These are phyloP conservation scores for Hoplodrina blanda DNA, from an alignment of 2,888 invertebrate species.

Conservation along the genomic window DNA sequence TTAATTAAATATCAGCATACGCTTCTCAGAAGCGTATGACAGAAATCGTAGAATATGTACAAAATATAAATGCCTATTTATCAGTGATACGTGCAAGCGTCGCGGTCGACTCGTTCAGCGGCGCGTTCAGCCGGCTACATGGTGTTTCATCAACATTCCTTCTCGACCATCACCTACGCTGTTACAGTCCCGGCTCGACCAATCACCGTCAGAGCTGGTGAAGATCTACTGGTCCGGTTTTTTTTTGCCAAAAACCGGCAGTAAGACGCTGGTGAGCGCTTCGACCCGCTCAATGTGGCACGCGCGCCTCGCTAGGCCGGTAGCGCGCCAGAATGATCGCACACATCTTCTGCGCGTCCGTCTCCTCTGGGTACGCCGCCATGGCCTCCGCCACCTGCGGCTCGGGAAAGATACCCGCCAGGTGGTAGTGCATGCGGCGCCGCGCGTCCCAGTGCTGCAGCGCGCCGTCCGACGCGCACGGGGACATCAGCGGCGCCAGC, in stretches of 20 bases:
- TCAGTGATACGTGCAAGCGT: conserved; percentile 35
- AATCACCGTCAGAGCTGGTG: conserved; percentile 52
- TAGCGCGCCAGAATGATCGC: conserved; percentile 95
- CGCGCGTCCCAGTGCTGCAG: conserved; percentile 92
- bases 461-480: conserved; percentile 83
- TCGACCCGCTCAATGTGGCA: conserved; percentile 69
- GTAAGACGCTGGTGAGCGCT: conserved; percentile 71
- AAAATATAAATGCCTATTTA: conserved; percentile 72
- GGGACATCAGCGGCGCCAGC: conserved; percentile 73
- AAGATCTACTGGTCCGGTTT: conserved; percentile 79
- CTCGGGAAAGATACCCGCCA: conserved; percentile 97
- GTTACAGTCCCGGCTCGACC: conserved; percentile 17
- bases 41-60: conserved; percentile 63
- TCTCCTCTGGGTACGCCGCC: conserved; percentile 96
- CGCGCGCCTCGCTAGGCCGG: conserved; percentile 84
- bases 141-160: conserved; percentile 34
- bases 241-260: conserved; percentile 80
- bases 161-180: conserved; percentile 16
- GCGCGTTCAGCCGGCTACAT: conserved; percentile 2
- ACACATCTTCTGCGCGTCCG: conserved; percentile 97
- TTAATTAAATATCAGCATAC: conserved; percentile 73
- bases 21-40: conserved; percentile 83
- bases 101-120: conserved; percentile 19
- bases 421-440: conserved; percentile 95
- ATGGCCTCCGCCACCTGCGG: conserved; percentile 97